Evolutionary conservation across 2,888 invertebrate genomes (phyloP).

Genomic region (Drosophila greeni): DNA sequence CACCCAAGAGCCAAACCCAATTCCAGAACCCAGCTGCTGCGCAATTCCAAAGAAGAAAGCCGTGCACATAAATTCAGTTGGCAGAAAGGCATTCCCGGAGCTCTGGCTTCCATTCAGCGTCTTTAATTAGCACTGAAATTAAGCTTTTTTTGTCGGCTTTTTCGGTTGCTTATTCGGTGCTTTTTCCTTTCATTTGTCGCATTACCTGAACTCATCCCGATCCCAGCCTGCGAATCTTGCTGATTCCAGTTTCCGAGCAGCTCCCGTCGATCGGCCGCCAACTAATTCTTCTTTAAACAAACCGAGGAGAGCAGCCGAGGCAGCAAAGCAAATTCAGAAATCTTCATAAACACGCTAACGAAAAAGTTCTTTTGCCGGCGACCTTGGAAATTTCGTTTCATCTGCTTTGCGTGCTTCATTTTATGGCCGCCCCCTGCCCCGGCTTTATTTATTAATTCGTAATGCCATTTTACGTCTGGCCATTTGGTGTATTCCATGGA

Average conservation of each 20-base stretch:
- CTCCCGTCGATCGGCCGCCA: too few relatives aligned
- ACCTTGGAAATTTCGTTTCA: constrained; percentile 63
- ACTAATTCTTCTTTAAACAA: constrained; percentile 70
- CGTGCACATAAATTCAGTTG: constrained; percentile 59
- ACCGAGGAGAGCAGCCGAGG: constrained; percentile 28
- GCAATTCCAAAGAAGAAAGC: constrained; percentile 71
- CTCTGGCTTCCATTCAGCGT: constrained; percentile 42
- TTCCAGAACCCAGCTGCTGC: constrained; percentile 43
- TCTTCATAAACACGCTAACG: constrained; percentile 61
- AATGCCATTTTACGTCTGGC: constrained; percentile 51
- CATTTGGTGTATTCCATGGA: constrained; percentile 48
- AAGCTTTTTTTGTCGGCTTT: constrained; percentile 25
- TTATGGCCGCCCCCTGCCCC: constrained; percentile 42
- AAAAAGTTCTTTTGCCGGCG: constrained; percentile 57
- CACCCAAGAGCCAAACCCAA: constrained; percentile 41
- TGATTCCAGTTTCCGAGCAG: constrained; percentile 37
- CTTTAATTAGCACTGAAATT: constrained; percentile 68
- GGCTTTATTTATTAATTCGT: constrained; percentile 61
- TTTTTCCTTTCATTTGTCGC: constrained; percentile 41
- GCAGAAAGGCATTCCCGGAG: constrained; percentile 21
- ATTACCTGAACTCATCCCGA: constrained; percentile 48
- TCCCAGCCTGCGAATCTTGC: constrained; percentile 17
- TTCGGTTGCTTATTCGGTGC: constrained; percentile 3
- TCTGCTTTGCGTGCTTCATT: constrained; percentile 37
- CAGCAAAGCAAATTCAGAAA: constrained; percentile 39